phyloP scores from a whole-genome alignment of 2,113 vertebrate genomes.

The Toxotes chatareus region DNA sequence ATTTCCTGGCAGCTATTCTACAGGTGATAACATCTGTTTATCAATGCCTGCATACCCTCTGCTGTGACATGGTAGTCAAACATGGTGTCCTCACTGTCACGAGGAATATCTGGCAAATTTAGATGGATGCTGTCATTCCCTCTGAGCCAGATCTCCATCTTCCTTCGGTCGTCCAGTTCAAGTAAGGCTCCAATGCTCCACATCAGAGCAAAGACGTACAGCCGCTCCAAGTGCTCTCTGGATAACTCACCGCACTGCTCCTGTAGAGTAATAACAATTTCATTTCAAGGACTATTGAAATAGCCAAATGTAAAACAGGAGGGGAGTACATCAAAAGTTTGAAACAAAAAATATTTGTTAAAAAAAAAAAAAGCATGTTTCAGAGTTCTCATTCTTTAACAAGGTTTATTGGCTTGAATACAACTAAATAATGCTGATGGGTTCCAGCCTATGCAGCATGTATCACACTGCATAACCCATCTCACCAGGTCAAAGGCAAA shows the following conservation, averaged over 20 bases:
- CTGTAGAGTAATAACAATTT: constrained; percentile 73
- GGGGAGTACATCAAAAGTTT: not conserved
- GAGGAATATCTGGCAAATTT: constrained; percentile 85
- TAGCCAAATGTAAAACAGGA: not conserved
- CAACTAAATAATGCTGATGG: not conserved
- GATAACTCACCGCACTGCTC: constrained; percentile 89
- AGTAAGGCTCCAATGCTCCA: constrained; percentile 94
- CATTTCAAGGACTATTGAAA: not conserved
- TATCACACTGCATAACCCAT: not conserved
- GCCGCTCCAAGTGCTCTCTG: constrained; percentile 86
- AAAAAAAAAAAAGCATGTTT: too few relatives aligned
- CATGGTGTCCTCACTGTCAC: constrained; percentile 85
- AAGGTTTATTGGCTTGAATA: not conserved
- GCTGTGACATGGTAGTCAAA: constrained; percentile 92
- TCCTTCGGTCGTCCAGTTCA: constrained; percentile 88
- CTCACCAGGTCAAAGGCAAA: not conserved
- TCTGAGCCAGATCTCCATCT: constrained; percentile 91
- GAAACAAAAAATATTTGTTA: too few relatives aligned
- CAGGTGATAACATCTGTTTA: constrained; percentile 12
- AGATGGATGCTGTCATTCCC: constrained; percentile 76
- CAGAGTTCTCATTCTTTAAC: not conserved
- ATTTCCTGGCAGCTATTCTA: not conserved
- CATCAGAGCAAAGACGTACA: constrained; percentile 95
- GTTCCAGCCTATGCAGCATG: too few relatives aligned
- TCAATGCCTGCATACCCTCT: constrained; percentile 84